Evolutionary conservation across 2,888 invertebrate genomes (phyloP).

Genomic region (Pterostichus madidus): DNA sequence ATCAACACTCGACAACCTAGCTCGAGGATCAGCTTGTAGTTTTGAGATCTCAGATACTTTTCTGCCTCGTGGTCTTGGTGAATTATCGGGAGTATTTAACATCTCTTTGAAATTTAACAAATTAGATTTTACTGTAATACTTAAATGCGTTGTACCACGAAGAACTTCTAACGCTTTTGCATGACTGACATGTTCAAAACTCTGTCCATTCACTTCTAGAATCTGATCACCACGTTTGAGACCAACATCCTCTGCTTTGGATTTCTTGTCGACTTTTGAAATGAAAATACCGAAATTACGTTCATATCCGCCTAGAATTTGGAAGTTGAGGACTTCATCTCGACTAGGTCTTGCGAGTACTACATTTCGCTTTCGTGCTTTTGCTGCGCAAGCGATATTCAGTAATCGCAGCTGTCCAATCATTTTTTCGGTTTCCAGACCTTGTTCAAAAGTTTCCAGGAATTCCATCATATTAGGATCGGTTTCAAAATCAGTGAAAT

Average conservation of each 20-base stretch:
- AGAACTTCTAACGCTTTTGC: constrained; percentile 95
- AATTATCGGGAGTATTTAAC: constrained; percentile 88
- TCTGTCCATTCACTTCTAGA: constrained; percentile 98
- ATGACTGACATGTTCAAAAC: constrained; percentile 95
- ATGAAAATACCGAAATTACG: constrained; percentile 96
- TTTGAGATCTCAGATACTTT: constrained; percentile 83
- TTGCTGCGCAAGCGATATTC: constrained; percentile 98
- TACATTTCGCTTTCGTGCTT: constrained; percentile 94
- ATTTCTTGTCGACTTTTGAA: constrained; percentile 94
- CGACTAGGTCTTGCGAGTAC: constrained; percentile 94
- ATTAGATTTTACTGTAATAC: constrained; percentile 98
- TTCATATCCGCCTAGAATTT: constrained; percentile 96
- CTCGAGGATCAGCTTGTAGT: constrained; percentile 85
- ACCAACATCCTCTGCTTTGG: constrained; percentile 97
- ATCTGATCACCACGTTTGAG: constrained; percentile 98
- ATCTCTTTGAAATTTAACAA: constrained; percentile 91
- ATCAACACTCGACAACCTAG: constrained; percentile 90
- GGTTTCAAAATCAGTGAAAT: constrained; percentile 98
- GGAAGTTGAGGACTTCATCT: constrained; percentile 96
- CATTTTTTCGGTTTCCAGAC: constrained; percentile 91
- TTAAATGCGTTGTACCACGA: constrained; percentile 95
- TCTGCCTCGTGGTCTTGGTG: constrained; percentile 85
- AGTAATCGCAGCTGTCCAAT: constrained; percentile 89
- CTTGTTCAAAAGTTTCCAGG: constrained; percentile 93
- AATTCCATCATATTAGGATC: constrained; percentile 98